Evolutionary conservation across 2,113 vertebrate genomes (phyloP).

Genomic region (Nycticorax nycticorax): DNA sequence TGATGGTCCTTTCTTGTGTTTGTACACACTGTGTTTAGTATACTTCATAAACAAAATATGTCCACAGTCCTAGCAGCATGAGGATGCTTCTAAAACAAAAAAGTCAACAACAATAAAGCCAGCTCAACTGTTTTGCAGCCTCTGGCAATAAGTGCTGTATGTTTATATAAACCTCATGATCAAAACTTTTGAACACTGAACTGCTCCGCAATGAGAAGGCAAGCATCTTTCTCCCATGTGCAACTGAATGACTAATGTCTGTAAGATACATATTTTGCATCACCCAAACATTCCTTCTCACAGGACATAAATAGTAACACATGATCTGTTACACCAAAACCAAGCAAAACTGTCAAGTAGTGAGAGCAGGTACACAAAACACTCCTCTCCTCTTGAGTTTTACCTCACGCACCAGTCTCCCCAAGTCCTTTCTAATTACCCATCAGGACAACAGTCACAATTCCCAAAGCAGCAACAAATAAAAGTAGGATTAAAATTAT

Average conservation of each 20-base stretch:
- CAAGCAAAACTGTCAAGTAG: accelerated
- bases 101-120: neutral
- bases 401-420: neutral
- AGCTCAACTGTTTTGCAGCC: neutral
- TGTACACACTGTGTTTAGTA: neutral
- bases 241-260: neutral
- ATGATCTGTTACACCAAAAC: neutral
- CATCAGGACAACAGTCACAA: neutral
- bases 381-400: neutral
- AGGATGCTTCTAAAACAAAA: neutral
- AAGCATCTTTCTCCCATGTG: neutral
- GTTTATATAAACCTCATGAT: neutral
- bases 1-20: neutral
- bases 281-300: neutral
- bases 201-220: neutral
- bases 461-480: neutral
- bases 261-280: neutral
- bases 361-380: neutral
- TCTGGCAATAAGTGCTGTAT: neutral
- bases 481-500: neutral
- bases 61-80: neutral
- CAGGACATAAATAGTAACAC: neutral
- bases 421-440: neutral
- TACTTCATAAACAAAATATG: neutral
- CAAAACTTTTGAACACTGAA: neutral